phyloP scores from a whole-genome alignment of 1,140 invertebrate genomes.

The Pseudomyrmex gracilis region DNA sequence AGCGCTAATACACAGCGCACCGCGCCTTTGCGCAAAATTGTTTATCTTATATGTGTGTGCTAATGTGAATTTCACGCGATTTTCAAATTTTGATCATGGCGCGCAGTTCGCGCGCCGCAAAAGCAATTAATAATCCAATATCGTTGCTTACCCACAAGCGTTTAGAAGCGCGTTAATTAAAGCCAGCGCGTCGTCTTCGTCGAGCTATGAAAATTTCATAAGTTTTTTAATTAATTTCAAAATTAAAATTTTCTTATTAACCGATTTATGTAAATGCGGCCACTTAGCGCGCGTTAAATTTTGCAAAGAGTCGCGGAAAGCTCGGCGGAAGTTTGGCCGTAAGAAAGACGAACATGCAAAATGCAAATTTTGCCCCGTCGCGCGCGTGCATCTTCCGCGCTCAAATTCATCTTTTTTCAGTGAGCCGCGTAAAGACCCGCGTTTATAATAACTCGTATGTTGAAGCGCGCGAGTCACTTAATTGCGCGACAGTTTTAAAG shows the following conservation, averaged over 20 bases:
- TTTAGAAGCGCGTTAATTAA: constrained; percentile 34
- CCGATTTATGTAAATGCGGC: constrained; percentile 52
- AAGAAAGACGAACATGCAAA: constrained; percentile 9
- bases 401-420: neutral
- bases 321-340: constrained; percentile 24
- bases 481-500: constrained; percentile 16
- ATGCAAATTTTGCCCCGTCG: constrained; percentile 29
- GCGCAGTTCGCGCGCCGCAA: neutral
- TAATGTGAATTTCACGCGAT: constrained; percentile 5
- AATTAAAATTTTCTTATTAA: constrained; percentile 64
- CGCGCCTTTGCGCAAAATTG: neutral
- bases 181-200: constrained; percentile 14
- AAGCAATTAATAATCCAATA: constrained; percentile 51
- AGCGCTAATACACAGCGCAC: neutral
- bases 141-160: neutral
- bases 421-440: neutral
- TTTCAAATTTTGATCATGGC: neutral
- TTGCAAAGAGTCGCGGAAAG: constrained; percentile 31
- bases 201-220: constrained; percentile 22
- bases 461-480: constrained; percentile 5
- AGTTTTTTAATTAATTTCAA: constrained; percentile 66
- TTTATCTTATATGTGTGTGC: neutral
- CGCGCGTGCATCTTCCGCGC: neutral
- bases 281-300: constrained; percentile 21
- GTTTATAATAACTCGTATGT: constrained; percentile 11